Evolutionary conservation across 92 coral and sea anemone species (phyloP).

Genomic region (Phenganax marumi): DNA sequence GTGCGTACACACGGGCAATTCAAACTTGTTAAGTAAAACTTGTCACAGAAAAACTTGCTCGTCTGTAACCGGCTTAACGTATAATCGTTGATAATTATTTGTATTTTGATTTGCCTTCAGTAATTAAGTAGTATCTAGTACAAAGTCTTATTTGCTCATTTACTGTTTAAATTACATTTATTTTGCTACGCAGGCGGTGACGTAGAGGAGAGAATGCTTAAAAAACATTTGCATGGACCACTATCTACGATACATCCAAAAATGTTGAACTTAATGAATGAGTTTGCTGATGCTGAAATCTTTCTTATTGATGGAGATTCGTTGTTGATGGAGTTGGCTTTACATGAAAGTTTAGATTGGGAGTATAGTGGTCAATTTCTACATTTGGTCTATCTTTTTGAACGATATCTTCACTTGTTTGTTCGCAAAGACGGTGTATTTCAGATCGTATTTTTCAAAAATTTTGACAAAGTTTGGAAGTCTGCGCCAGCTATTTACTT

Average conservation of each 20-base stretch:
- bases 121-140: no score
- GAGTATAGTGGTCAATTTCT: constrained; percentile 66
- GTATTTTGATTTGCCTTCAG: no score
- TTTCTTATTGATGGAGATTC: constrained; percentile 76
- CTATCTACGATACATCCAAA: not conserved
- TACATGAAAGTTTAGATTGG: constrained; percentile 62
- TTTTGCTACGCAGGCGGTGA: no score
- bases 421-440: constrained; percentile 69
- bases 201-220: no score
- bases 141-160: no score
- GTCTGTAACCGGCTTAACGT: no score
- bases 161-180: no score
- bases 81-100: no score
- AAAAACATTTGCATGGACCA: no score
- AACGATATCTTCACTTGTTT: constrained; percentile 65
- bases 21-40: no score
- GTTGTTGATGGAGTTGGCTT: constrained; percentile 59
- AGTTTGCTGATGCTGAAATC: constrained; percentile 70
- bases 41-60: no score
- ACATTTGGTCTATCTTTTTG: constrained; percentile 58
- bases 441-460: constrained; percentile 55
- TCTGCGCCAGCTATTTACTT: constrained; percentile 52
- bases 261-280: constrained; percentile 60
- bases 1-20: no score
- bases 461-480: constrained; percentile 53